phyloP scores from a whole-genome alignment of 2,797 vertebrate species.

The Fringilla coelebs region DNA sequence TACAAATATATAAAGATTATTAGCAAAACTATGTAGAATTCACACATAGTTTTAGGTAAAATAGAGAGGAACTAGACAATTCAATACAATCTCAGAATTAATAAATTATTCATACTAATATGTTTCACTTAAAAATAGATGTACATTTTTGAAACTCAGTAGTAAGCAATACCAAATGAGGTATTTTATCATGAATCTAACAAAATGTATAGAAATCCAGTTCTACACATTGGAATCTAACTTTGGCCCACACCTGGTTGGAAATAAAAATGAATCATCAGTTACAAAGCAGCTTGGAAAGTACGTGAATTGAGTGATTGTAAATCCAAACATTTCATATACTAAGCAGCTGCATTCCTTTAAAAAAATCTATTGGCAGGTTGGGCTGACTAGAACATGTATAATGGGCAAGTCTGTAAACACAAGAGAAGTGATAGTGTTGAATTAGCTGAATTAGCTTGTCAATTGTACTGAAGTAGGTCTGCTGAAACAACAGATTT shows the following conservation, averaged over 20 bases:
- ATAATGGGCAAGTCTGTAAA: neutral
- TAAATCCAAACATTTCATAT: slow-evolving; percentile 6
- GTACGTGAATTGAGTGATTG: neutral
- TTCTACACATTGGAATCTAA: neutral
- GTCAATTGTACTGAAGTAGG: neutral
- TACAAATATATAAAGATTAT: neutral
- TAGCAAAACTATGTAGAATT: neutral
- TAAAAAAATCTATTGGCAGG: neutral
- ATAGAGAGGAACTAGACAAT: neutral
- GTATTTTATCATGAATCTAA: neutral
- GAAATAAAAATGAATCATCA: neutral
- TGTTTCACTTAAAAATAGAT: neutral
- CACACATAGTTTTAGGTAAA: neutral
- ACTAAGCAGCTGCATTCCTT: slow-evolving; percentile 13
- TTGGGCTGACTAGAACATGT: neutral
- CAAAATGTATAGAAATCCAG: neutral
- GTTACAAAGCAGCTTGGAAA: neutral
- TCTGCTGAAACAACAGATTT: slow-evolving; percentile 5
- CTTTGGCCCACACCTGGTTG: neutral
- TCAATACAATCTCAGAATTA: neutral
- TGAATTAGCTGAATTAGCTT: neutral
- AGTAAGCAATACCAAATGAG: neutral
- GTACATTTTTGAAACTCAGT: neutral
- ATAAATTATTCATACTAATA: neutral
- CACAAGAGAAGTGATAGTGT: neutral